Evolutionary conservation across 2,113 vertebrate genomes (phyloP).

Genomic region (Chloropsis cyanopogon): DNA sequence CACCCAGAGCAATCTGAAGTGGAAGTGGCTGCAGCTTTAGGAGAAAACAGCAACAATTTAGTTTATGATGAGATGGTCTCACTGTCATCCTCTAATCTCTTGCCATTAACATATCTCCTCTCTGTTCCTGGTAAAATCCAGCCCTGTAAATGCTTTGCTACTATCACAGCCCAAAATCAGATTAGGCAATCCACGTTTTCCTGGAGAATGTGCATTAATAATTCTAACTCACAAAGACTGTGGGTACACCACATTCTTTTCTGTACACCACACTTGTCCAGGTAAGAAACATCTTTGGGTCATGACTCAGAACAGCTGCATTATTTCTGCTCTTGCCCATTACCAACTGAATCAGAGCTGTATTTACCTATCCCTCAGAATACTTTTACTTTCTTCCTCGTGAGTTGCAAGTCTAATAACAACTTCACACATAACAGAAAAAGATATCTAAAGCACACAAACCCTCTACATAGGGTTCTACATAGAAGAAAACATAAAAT

Average conservation of each 20-base stretch:
- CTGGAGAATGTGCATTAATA: background rate
- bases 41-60: background rate
- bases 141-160: fast-evolving
- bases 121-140: background rate
- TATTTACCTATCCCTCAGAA: background rate
- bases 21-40: background rate
- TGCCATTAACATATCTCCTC: background rate
- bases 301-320: fast-evolving
- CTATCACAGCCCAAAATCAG: background rate
- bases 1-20: background rate
- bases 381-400: fast-evolving
- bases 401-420: background rate
- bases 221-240: background rate
- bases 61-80: background rate
- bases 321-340: background rate
- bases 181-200: background rate
- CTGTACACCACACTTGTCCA: background rate
- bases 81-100: background rate
- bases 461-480: background rate
- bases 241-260: background rate
- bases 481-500: background rate
- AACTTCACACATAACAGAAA: background rate
- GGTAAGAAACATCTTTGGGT: background rate
- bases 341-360: background rate
- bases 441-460: background rate